Conservation (phyloP, 2,888 invertebrate genomes). For the Oligia strigilis region DNA sequence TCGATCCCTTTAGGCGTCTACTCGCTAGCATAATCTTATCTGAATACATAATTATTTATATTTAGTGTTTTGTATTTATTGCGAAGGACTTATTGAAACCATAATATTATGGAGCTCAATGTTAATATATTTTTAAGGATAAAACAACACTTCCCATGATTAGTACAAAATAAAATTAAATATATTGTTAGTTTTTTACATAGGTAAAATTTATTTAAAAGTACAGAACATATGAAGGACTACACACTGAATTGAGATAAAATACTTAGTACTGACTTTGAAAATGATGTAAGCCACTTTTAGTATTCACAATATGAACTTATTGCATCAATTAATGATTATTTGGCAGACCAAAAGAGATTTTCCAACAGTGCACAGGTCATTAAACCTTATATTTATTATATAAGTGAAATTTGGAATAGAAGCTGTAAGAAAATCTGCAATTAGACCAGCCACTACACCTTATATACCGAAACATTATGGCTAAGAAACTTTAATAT, state of each 20-base stretch:
- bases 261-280: constrained; percentile 89
- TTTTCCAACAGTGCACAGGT: constrained; percentile 91
- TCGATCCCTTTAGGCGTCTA: constrained; percentile 25
- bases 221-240: constrained; percentile 90
- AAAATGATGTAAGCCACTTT: constrained; percentile 90
- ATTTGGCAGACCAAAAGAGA: constrained; percentile 91
- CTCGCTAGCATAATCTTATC: constrained; percentile 17
- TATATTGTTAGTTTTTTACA: constrained; percentile 91
- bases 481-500: constrained; percentile 88
- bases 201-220: constrained; percentile 90
- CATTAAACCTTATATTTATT: constrained; percentile 86
- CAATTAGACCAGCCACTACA: constrained; percentile 90
- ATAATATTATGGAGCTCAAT: constrained; percentile 90
- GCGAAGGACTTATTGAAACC: constrained; percentile 85
- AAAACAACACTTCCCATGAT: constrained; percentile 91
- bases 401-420: constrained; percentile 90
- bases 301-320: constrained; percentile 90
- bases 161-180: constrained; percentile 91
- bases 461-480: constrained; percentile 90
- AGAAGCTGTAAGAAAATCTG: constrained; percentile 91
- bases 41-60: constrained; percentile 29
- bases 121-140: constrained; percentile 91
- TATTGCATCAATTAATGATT: constrained; percentile 89
- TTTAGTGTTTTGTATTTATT: constrained; percentile 37
- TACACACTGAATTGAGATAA: constrained; percentile 91